Conservation (phyloP, 1,140 invertebrate genomes). For the Megalopta genalis region DNA sequence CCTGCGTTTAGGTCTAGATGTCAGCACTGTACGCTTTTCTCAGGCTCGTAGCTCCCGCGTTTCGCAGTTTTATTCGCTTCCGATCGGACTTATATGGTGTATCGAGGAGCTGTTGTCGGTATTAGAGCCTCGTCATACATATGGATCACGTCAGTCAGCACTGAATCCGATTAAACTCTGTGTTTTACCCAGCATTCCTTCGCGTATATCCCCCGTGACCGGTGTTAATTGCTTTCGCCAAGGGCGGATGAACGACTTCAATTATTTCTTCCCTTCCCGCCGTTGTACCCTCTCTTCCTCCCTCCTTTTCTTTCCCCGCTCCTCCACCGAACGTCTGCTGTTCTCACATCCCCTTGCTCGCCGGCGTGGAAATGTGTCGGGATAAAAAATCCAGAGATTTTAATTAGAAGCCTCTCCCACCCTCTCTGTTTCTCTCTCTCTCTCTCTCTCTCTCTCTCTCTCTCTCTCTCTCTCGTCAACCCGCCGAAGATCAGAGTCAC, state of each 20-base stretch:
- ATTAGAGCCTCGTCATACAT: no score
- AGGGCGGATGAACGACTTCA: constrained; percentile 34
- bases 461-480: constrained; percentile 49
- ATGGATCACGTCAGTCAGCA: not conserved
- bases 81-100: no score
- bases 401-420: constrained; percentile 50
- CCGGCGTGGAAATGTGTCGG: constrained; percentile 30
- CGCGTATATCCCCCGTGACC: not conserved
- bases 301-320: not conserved
- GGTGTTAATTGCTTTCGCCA: constrained; percentile 29
- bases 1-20: no score
- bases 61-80: no score
- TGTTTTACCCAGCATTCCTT: not conserved
- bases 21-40: no score
- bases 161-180: not conserved
- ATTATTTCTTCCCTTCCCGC: constrained; percentile 29
- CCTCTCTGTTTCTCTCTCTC: no score
- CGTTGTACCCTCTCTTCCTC: not conserved
- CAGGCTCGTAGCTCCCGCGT: no score
- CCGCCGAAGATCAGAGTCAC: constrained; percentile 59
- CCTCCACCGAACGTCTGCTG: constrained; percentile 5
- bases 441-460: no score
- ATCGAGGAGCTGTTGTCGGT: no score
- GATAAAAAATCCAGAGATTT: constrained; percentile 55
- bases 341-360: constrained; percentile 20